phyloP scores from a whole-genome alignment of 2,797 vertebrate genomes.

The Heliangelus exortis region DNA sequence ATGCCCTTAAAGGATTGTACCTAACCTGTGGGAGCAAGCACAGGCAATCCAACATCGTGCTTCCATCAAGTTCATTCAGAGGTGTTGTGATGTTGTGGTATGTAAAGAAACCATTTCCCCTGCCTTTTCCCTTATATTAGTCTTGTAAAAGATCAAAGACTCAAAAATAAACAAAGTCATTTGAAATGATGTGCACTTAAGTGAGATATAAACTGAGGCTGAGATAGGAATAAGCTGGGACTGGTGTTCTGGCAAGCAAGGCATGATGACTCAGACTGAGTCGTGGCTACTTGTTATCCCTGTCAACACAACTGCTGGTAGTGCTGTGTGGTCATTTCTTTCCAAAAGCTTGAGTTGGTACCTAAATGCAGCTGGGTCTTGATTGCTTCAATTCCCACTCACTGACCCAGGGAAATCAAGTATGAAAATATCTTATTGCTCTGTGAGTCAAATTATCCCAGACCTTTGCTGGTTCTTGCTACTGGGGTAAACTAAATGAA shows the following conservation, averaged over 20 bases:
- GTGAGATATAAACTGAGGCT: background rate
- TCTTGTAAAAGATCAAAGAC: background rate
- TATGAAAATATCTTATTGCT: background rate
- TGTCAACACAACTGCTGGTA: background rate
- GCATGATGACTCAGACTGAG: background rate
- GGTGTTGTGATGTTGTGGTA: background rate
- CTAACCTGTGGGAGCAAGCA: background rate
- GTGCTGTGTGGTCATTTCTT: background rate
- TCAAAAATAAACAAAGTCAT: background rate
- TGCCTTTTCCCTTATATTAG: background rate
- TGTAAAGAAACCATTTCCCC: background rate
- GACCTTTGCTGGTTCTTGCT: background rate
- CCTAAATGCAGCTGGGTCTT: background rate
- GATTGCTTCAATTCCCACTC: background rate
- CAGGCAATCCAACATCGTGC: background rate
- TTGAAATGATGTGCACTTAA: background rate
- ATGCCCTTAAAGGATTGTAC: background rate
- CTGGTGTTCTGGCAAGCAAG: background rate
- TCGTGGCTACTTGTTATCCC: background rate
- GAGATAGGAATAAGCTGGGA: background rate
- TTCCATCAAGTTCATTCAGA: background rate
- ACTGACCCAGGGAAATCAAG: background rate
- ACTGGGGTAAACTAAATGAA: background rate
- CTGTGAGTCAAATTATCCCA: background rate
- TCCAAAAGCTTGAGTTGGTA: background rate